These are phyloP conservation scores for Eupeodes corollae DNA, from an alignment of 1,140 invertebrate species.

Conservation along the genomic window DNA sequence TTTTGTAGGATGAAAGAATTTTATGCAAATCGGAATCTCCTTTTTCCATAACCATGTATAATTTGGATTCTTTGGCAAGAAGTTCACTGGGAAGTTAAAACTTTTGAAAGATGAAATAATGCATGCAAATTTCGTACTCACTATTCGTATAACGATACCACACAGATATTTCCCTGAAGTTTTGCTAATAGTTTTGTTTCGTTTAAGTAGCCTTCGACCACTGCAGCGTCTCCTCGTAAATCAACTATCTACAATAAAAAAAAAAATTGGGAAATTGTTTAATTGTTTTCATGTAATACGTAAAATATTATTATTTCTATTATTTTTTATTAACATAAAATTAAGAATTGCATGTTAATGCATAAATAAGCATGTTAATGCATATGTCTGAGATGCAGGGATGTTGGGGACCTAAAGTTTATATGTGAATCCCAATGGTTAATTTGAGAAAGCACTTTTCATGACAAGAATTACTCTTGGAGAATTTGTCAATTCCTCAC, in stretches of 20 bases:
- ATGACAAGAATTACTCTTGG: no score
- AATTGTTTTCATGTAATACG: no score
- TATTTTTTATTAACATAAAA: no score
- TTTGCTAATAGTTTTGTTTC: constrained; percentile 78
- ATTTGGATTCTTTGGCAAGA: constrained; percentile 45
- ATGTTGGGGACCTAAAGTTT: no score
- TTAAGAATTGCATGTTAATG: no score
- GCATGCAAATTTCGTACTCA: constrained; percentile 44
- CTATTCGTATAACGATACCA: constrained; percentile 83
- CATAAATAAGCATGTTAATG: no score
- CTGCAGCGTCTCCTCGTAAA: constrained; percentile 56
- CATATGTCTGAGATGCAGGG: no score
- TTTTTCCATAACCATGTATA: constrained; percentile 85
- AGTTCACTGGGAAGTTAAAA: constrained; percentile 38
- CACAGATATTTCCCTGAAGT: constrained; percentile 68
- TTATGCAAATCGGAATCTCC: constrained; percentile 81
- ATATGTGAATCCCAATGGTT: no score
- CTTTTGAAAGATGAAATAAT: not conserved
- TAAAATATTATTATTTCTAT: no score
- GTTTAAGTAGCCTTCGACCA: constrained; percentile 73
- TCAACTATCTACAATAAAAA: constrained; percentile 42
- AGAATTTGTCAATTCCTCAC: no score
- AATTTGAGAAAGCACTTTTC: no score
- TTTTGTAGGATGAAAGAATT: constrained; percentile 52
- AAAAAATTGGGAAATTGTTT: not conserved